phyloP scores from a whole-genome alignment of 2,113 vertebrate species.

The Tilapia sparmanii region DNA sequence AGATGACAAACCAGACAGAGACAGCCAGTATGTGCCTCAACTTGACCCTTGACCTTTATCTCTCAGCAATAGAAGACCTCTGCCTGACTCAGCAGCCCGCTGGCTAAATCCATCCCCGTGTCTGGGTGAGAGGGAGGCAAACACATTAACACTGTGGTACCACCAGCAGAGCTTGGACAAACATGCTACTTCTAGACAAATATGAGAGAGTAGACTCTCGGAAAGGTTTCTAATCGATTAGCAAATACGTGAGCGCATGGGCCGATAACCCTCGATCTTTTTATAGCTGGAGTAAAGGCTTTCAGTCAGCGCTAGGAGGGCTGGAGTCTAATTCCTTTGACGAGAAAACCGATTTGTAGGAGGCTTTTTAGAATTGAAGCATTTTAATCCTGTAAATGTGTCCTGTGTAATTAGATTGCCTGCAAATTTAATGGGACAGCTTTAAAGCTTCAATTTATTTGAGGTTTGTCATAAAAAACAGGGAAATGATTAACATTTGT shows the following conservation, averaged over 20 bases:
- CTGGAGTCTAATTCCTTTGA: background rate
- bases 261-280: background rate
- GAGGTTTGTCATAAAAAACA: background rate
- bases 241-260: background rate
- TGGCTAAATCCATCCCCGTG: constrained; percentile 17
- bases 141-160: constrained; percentile 21
- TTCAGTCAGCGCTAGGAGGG: background rate
- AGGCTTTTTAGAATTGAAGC: background rate
- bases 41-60: constrained; percentile 25
- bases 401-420: background rate
- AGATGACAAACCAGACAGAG: background rate
- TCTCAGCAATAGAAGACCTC: background rate
- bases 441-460: background rate
- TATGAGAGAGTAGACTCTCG: background rate
- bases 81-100: background rate
- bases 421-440: background rate
- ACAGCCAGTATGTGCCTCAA: background rate
- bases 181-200: background rate
- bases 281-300: background rate
- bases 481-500: background rate
- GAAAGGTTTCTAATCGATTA: constrained; percentile 20
- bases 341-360: background rate
- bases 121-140: background rate
- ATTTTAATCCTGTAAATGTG: background rate
- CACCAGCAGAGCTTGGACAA: constrained; percentile 1